Percentiles rank a stretch among this genome's conserved stretches.
phyloP scores from a whole-genome alignment of 2,797 vertebrate genomes.

The Danio kyathit region DNA sequence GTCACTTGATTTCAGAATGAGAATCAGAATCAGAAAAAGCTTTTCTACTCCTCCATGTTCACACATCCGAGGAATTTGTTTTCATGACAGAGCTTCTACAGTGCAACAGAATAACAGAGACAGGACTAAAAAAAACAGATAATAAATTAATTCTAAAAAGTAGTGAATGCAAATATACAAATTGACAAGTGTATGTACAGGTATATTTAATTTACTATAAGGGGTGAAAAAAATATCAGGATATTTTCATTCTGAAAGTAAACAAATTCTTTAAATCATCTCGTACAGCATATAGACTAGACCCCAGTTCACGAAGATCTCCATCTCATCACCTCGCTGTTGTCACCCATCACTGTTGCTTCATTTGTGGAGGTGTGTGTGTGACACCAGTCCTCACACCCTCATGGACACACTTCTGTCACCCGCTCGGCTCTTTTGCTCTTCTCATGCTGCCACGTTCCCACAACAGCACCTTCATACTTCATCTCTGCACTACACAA shows the following conservation, averaged over 20 bases:
- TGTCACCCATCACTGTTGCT: slow-evolving; percentile 23
- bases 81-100: too few species aligned
- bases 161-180: too few species aligned
- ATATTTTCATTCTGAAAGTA: neutral
- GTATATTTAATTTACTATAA: too few species aligned
- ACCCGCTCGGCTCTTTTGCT: slow-evolving; percentile 31
- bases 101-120: too few species aligned
- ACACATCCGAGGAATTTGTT: too few species aligned
- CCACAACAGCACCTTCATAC: slow-evolving; percentile 45
- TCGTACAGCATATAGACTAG: neutral
- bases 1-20: too few species aligned
- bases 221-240: too few species aligned
- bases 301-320: neutral
- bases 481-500: neutral
- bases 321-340: neutral
- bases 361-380: slow-evolving; percentile 50
- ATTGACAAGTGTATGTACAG: too few species aligned
- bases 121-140: too few species aligned
- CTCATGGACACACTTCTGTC: slow-evolving; percentile 50
- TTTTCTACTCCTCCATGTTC: too few species aligned
- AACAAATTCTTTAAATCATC: neutral
- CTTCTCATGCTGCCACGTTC: slow-evolving; percentile 21
- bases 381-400: slow-evolving; percentile 52
- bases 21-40: too few species aligned
- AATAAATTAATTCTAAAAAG: too few species aligned